Evolutionary conservation across 2,888 invertebrate species (phyloP), one percentile per base, ranked within the genome.

Genomic region (Hipparchia semele): DNA sequence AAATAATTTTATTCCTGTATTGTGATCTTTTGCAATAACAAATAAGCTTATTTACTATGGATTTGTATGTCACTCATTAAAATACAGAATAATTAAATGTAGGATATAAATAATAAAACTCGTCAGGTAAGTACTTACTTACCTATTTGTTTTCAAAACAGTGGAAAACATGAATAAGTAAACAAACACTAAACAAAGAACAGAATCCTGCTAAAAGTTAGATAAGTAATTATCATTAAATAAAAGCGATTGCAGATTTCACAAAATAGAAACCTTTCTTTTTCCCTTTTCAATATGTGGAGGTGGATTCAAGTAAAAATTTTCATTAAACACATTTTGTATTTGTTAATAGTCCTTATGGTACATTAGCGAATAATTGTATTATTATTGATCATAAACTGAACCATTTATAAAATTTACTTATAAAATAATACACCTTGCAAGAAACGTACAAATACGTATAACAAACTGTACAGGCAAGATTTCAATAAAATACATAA

Each of bases 1-100:
- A 79, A 80, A 75, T 77, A 75, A 70, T 75, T 80, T 78, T 80
- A 80, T 79, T 80, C 76, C 78, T 75, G 77, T 77, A 75, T 78
- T 77, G 76, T 75, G 72, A 78, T 73, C 12, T 74, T 46, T 75
- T 69, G 65, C 53, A 70, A 67, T 69, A 77, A 77, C 73, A 75
- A 76, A 72, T 64, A 73, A 74, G 49, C 61, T 70, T 62, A 70
- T 69, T 56, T 69, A 72, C 70, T 51, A 64, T 9, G 12, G 49
- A 53, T 71, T 72, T 39, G 71, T 13, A 69, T 72, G 68, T 75
- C 64, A 68, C 45, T 72, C 49, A 54, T 72, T 70, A 64, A 76
- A 76, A 73, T 70, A 70, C 51, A 62, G 65, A 71, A 62, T 45
- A 58, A 4, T 58, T 39, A 23, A 46, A 6, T 49, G 49, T 7